Base-by-base conservation (phyloP, 2,888 invertebrate genomes). In the Eupithecia abbreviata region DNA sequence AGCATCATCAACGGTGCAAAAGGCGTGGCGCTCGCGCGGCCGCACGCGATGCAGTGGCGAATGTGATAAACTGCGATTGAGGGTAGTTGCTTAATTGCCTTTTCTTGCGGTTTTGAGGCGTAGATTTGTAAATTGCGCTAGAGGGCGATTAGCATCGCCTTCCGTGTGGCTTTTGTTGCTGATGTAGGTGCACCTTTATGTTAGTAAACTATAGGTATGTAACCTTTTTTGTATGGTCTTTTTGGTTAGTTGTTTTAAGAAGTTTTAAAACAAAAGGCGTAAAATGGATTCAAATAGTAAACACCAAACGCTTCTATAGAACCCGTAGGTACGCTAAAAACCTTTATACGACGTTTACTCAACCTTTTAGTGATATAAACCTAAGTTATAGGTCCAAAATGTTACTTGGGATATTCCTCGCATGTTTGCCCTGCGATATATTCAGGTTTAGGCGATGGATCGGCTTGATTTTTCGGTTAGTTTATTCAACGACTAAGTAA, bases 31-130 rank as follows among this genome's bases (percentile, higher is more conserved):
- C 18, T 71, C 5, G 41, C 9, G 71, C 2, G 62, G 30, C 62
- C 62, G 9, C 76, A 76, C 76, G 76, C 76, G 71, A 76, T 68
- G 74, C 68, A 69, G 73, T 67, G 65, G 72, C 76, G 76, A 73
- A 65, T 71, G 73, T 77, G 79, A 79, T 79, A 77, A 77, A 79
- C 77, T 65, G 75, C 72, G 69, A 78, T 71, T 77, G 79, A 77
- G 79, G 79, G 79, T 79, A 79, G 79, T 74, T 72, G 67, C 73
- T 65, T 79, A 77, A 79, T 77, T 79, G 75, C 79, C 30, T 69
- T 79, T 75, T 67, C 72, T 73, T 77, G 75, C 77, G 73, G 75
- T 67, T 77, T 75, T 75, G 75, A 78, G 73, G 77, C 77, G 77
- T 75, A 75, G 77, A 77, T 77, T 77, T 77, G 77, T 77, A 73